These are phyloP conservation scores for Arenaria interpres DNA, from an alignment of 2,113 vertebrate species.

Conservation along the genomic window DNA sequence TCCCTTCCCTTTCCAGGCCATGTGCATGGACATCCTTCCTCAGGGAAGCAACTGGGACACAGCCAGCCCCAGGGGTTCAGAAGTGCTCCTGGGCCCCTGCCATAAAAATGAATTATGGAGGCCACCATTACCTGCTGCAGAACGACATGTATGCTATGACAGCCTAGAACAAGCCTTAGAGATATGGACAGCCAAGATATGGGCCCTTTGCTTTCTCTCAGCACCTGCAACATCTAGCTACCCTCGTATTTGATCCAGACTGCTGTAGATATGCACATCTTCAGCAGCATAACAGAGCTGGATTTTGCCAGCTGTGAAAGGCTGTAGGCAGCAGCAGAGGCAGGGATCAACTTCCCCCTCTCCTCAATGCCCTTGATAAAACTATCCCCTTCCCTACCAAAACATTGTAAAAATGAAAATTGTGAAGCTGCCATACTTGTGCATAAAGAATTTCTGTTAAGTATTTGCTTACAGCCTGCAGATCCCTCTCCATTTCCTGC, in stretches of 20 bases:
- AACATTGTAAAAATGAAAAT: not conserved
- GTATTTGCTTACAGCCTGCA: not conserved
- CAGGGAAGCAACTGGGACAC: not conserved
- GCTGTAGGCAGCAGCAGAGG: not conserved
- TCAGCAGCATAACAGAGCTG: not conserved
- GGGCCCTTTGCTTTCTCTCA: not conserved
- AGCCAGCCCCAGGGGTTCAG: not conserved
- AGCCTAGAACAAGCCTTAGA: not conserved
- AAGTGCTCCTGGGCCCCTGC: not conserved
- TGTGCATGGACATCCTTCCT: not conserved
- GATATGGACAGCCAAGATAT: not conserved
- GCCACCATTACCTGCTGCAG: not conserved
- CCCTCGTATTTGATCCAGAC: not conserved
- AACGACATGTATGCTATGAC: accelerated
- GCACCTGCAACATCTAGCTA: not conserved
- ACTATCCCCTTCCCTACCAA: not conserved
- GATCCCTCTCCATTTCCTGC: not conserved
- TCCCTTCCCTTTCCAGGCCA: not conserved
- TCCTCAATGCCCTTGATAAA: not conserved
- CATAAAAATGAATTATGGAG: not conserved
- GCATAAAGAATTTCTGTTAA: not conserved
- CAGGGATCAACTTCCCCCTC: not conserved
- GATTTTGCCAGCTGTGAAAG: not conserved
- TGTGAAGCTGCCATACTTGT: not conserved
- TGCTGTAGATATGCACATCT: not conserved